phyloP scores from a whole-genome alignment of 2,888 invertebrate genomes.

The Lepidochrysops patricia region DNA sequence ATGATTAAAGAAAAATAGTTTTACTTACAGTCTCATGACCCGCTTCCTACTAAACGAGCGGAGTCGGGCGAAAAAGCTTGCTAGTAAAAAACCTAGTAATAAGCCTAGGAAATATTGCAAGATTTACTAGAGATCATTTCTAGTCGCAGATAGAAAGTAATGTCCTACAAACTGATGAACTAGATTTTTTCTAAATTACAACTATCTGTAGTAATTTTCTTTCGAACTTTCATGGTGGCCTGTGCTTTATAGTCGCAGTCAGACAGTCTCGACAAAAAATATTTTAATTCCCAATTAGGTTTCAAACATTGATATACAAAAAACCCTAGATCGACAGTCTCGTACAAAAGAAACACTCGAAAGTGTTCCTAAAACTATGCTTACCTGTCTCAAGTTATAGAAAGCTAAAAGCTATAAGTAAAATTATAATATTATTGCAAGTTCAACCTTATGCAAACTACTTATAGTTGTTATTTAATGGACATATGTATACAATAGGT shows the following conservation, averaged over 20 bases:
- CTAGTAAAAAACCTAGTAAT: not conserved
- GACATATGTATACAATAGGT: no score
- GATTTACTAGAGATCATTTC: slow-evolving; percentile 23
- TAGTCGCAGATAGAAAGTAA: slow-evolving; percentile 26
- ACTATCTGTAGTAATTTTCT: slow-evolving; percentile 20
- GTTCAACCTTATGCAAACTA: no score
- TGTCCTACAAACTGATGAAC: slow-evolving; percentile 25
- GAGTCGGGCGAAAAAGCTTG: not conserved
- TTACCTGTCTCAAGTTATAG: no score
- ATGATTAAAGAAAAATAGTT: not conserved
- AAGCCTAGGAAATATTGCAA: slow-evolving; percentile 21
- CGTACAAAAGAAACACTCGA: no score
- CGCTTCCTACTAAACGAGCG: not conserved
- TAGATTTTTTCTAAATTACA: slow-evolving; percentile 27
- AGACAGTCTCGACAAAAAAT: not conserved
- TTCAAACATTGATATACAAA: no score
- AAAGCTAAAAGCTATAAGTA: no score
- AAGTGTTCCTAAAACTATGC: no score
- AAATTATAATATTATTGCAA: no score
- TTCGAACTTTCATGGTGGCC: slow-evolving; percentile 19
- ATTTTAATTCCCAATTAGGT: not conserved
- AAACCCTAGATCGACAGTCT: no score
- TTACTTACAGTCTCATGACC: not conserved
- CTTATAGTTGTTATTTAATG: no score
- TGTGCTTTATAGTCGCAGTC: slow-evolving; percentile 9